phyloP scores from a whole-genome alignment of 2,797 vertebrate genomes.

The Geotrypetes seraphini region DNA sequence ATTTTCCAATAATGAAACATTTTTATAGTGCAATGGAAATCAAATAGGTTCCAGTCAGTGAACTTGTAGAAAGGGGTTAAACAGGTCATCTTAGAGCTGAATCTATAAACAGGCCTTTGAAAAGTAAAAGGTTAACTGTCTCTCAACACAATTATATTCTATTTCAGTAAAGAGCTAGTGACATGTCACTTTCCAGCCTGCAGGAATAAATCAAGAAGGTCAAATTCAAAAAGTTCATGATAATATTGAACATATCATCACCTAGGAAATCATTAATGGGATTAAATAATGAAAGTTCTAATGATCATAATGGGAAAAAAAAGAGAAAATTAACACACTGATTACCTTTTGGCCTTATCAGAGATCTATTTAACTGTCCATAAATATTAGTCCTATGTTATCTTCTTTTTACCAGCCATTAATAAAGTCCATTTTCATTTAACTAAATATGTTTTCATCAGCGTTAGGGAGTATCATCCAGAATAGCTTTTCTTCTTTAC shows the following conservation, averaged over 20 bases:
- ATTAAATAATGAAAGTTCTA: constrained; percentile 19
- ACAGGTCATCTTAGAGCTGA: background rate
- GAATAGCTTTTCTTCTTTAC: too few species aligned
- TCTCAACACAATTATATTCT: constrained; percentile 28
- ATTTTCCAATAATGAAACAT: too few species aligned
- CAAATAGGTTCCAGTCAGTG: background rate
- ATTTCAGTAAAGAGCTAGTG: constrained; percentile 17
- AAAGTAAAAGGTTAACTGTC: constrained; percentile 26
- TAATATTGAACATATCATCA: constrained; percentile 24
- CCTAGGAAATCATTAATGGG: constrained; percentile 10
- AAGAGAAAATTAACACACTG: background rate
- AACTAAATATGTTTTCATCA: background rate
- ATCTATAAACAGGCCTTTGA: constrained; percentile 1
- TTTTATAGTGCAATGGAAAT: background rate
- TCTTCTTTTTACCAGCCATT: background rate
- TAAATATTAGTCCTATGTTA: background rate
- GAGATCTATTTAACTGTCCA: background rate
- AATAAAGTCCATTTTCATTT: background rate
- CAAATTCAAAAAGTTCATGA: constrained; percentile 29
- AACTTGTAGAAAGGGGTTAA: background rate
- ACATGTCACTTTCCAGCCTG: constrained; percentile 15
- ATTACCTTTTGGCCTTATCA: background rate
- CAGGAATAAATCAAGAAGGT: constrained; percentile 35
- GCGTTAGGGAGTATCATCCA: too few species aligned
- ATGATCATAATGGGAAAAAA: constrained; percentile 5